phyloP scores from a whole-genome alignment of 1,140 invertebrate genomes.

The Cotesia vestalis region DNA sequence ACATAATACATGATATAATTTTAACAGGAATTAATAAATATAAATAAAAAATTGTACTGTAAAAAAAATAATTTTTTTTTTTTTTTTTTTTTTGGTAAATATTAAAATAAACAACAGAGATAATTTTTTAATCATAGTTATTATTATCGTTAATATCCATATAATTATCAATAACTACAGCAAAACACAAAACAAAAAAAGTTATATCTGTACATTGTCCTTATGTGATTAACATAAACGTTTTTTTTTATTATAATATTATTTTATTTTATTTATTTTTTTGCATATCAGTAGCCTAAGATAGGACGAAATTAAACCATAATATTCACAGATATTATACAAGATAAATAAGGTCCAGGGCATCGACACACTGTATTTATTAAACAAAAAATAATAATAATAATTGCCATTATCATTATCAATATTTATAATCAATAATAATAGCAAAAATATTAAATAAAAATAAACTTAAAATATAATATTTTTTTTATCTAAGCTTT shows the following conservation, averaged over 20 bases:
- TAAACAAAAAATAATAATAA: conserved; percentile 30
- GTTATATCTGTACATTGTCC: conserved; percentile 65
- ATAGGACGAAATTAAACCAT: conserved; percentile 67
- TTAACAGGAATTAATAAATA: background rate
- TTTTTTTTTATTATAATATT: too few relatives aligned
- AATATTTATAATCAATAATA: too few relatives aligned
- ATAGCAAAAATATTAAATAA: too few relatives aligned
- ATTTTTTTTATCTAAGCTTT: conserved; percentile 20
- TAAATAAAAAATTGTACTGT: conserved; percentile 15
- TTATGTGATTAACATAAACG: conserved; percentile 65
- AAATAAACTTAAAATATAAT: background rate
- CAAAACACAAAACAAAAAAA: conserved; percentile 67
- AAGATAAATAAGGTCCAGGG: conserved; percentile 58
- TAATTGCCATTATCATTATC: background rate
- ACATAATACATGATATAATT: too few relatives aligned
- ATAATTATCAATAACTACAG: conserved; percentile 68
- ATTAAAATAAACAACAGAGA: background rate
- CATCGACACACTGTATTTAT: conserved; percentile 50
- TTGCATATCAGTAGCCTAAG: conserved; percentile 62
- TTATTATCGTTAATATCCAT: conserved; percentile 69
- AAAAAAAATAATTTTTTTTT: too few relatives aligned
- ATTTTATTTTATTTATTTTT: conserved; percentile 38
- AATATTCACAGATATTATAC: conserved; percentile 69
- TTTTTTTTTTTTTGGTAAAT: conserved; percentile 8
- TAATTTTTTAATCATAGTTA: conserved; percentile 66